Evolutionary conservation across 1,140 invertebrate species (phyloP).

Genomic region (Meteorus sp.): DNA sequence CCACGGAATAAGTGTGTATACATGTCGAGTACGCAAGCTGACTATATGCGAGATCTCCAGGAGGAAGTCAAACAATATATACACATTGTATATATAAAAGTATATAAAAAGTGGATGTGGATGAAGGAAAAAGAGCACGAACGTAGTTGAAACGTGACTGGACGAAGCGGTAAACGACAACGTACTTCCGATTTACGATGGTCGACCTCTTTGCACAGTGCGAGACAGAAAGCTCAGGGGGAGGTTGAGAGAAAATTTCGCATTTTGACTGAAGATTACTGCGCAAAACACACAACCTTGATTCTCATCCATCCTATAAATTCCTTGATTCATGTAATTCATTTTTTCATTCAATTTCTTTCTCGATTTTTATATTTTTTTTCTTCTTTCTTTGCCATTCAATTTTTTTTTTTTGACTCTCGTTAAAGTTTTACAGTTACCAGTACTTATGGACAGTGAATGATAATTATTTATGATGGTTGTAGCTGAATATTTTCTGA

Average conservation of each 20-base stretch:
- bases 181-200: constrained; percentile 35
- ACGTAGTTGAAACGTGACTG: constrained; percentile 31
- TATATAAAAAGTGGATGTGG: neutral
- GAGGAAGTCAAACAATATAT: neutral
- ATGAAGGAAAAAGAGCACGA: constrained; percentile 10
- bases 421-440: no score
- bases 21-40: neutral
- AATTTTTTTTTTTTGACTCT: no score
- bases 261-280: constrained; percentile 1
- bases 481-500: constrained; percentile 3
- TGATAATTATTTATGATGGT: no score
- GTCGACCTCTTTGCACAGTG: constrained; percentile 28
- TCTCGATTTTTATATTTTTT: no score
- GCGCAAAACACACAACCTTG: neutral
- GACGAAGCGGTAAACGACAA: constrained; percentile 34
- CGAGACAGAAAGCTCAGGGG: constrained; percentile 24
- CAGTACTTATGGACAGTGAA: no score
- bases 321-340: no score
- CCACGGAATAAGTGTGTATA: neutral
- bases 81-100: no score
- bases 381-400: no score
- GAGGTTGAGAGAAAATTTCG: constrained; percentile 13
- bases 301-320: neutral
- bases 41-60: constrained; percentile 2
- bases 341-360: no score